A percentile compares a stretch with the other conserved stretches of the same genome.
Evolutionary conservation across 2,797 vertebrate genomes (phyloP).

Genomic region (Pitangus sulphuratus): DNA sequence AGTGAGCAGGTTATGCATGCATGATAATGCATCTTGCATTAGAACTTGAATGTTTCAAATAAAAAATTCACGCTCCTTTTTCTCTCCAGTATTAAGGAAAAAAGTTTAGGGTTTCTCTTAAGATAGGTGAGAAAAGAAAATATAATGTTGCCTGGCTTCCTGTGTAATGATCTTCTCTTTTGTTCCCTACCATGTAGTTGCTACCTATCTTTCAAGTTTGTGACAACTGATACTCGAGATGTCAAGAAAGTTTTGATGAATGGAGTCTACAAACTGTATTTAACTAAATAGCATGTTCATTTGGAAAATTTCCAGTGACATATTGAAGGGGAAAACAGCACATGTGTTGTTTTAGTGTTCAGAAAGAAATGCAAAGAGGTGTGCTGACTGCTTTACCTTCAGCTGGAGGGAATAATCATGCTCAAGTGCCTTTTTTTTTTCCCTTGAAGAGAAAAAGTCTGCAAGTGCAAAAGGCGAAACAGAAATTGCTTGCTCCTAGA

Average conservation of each 20-base stretch:
- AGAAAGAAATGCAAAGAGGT: slow-evolving; percentile 39
- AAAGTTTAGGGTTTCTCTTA: background rate
- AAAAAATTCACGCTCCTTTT: background rate
- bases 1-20: background rate
- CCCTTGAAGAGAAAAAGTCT: slow-evolving; percentile 51
- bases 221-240: slow-evolving; percentile 69
- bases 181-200: slow-evolving; percentile 72
- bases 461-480: slow-evolving; percentile 33
- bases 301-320: slow-evolving; percentile 53
- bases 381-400: slow-evolving; percentile 53
- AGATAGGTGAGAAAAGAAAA: slow-evolving; percentile 31
- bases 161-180: slow-evolving; percentile 72
- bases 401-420: slow-evolving; percentile 21
- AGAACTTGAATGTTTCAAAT: background rate
- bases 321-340: slow-evolving; percentile 16
- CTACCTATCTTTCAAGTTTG: slow-evolving; percentile 67
- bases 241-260: slow-evolving; percentile 68
- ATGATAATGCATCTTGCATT: accelerated
- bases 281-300: slow-evolving; percentile 69
- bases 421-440: background rate
- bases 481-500: slow-evolving; percentile 33
- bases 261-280: slow-evolving; percentile 71
- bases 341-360: slow-evolving; percentile 18
- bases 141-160: slow-evolving; percentile 42
- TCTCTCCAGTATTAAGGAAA: background rate